A percentile compares a stretch with the other conserved stretches of the same genome.
Conservation (phyloP, 2,888 invertebrate genomes). For the Anthophora plumipes region DNA sequence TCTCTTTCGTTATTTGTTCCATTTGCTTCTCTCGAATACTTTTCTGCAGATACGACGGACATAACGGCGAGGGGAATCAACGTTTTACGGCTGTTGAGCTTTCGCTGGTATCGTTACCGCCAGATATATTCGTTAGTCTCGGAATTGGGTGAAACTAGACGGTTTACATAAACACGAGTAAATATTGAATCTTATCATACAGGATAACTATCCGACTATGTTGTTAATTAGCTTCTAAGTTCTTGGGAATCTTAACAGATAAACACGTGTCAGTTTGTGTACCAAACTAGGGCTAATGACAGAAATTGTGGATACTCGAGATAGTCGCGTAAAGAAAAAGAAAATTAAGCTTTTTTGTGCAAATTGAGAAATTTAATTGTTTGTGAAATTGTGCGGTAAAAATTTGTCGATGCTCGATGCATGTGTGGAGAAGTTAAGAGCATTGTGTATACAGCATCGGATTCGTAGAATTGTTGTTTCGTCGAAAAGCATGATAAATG, state of each 20-base stretch:
- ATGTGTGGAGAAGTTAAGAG: neutral
- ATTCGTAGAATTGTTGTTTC: neutral
- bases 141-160: neutral
- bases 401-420: neutral
- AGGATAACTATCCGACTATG: neutral
- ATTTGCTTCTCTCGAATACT: conserved; percentile 32
- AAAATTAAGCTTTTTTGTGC: no score
- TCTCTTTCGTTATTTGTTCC: conserved; percentile 18
- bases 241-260: neutral
- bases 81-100: neutral
- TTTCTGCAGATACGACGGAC: conserved; percentile 45
- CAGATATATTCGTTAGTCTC: neutral
- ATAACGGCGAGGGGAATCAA: conserved; percentile 28
- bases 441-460: no score
- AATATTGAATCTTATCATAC: neutral
- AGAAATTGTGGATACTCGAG: neutral
- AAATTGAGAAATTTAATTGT: no score
- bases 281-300: neutral
- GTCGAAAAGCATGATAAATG: neutral
- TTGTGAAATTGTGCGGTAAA: no score
- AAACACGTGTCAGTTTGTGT: neutral
- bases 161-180: conserved; percentile 13
- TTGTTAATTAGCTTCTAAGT: neutral
- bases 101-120: neutral
- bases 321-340: no score